Conservation (phyloP, 2,888 invertebrate genomes). For the Axea sp. region DNA sequence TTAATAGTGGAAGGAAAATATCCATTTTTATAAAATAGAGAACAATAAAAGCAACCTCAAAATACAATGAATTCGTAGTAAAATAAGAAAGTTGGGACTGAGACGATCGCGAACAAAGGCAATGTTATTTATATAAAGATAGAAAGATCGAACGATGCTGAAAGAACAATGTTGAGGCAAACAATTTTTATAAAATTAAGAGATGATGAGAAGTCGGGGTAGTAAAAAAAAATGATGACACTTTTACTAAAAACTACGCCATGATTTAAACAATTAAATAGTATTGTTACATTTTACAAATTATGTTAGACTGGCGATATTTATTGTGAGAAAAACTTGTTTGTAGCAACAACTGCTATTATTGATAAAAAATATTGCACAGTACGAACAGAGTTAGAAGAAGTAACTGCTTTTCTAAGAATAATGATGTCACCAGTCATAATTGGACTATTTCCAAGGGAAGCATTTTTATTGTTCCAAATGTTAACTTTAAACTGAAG, state of each 20-base stretch:
- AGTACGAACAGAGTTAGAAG: background rate
- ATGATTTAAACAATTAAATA: background rate
- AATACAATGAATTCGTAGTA: conserved; percentile 55
- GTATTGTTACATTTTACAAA: conserved; percentile 4
- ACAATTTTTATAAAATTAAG: conserved; percentile 49
- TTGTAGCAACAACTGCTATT: background rate
- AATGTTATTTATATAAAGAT: conserved; percentile 20
- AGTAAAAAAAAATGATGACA: conserved; percentile 12
- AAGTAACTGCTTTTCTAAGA: conserved; percentile 38
- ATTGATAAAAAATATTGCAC: conserved; percentile 21
- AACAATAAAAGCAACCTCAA: conserved; percentile 61
- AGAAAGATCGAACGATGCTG: conserved; percentile 14
- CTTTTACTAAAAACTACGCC: conserved; percentile 27
- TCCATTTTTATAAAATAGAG: conserved; percentile 59
- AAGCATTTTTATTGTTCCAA: conserved; percentile 46
- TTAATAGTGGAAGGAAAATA: conserved; percentile 53
- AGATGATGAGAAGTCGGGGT: conserved; percentile 9
- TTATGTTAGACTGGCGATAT: conserved; percentile 1
- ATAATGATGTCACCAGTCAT: conserved; percentile 50
- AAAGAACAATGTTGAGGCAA: conserved; percentile 47
- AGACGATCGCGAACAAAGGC: conserved; percentile 10
- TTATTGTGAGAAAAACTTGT: conserved; percentile 14
- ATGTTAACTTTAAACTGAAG: conserved; percentile 46
- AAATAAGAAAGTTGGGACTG: conserved; percentile 55
- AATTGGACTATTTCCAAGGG: conserved; percentile 51